Conservation (phyloP, 2,113 vertebrate species). For the Epinephelus cyanopodus region DNA sequence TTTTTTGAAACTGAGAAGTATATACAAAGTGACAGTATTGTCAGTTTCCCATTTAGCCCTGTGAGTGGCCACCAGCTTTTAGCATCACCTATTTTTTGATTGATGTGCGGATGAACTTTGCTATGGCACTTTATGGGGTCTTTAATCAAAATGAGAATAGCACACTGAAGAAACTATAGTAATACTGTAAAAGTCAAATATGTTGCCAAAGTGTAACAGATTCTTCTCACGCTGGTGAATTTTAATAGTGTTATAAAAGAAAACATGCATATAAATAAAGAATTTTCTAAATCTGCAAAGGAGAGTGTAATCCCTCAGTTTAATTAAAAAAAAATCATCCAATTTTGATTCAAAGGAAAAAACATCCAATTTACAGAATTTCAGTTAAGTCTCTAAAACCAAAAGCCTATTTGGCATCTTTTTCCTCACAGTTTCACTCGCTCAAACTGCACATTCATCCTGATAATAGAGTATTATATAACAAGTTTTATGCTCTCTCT, state of each 20-base stretch:
- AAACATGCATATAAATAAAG: neutral
- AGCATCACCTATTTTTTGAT: no score
- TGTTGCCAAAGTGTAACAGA: neutral
- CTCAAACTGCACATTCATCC: neutral
- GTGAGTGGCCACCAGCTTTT: no score
- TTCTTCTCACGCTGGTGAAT: neutral
- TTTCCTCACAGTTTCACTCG: neutral
- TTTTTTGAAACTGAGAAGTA: no score
- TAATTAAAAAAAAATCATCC: neutral
- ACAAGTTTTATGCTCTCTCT: neutral
- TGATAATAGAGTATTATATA: slow-evolving; percentile 4
- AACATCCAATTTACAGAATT: neutral
- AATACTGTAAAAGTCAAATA: neutral
- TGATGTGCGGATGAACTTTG: no score
- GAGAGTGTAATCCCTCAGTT: neutral
- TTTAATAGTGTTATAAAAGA: neutral
- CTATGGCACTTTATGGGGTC: no score
- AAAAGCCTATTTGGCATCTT: neutral
- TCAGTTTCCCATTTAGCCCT: no score
- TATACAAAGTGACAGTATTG: no score
- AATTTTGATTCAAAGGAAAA: neutral
- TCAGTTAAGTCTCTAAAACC: neutral
- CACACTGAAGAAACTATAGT: neutral
- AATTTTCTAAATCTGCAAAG: neutral
- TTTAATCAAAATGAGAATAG: no score